Percentiles rank a stretch among this genome's conserved stretches.
These are phyloP conservation scores for Mormyrus lacerda DNA, from an alignment of 2,113 vertebrate species.

Conservation along the genomic window DNA sequence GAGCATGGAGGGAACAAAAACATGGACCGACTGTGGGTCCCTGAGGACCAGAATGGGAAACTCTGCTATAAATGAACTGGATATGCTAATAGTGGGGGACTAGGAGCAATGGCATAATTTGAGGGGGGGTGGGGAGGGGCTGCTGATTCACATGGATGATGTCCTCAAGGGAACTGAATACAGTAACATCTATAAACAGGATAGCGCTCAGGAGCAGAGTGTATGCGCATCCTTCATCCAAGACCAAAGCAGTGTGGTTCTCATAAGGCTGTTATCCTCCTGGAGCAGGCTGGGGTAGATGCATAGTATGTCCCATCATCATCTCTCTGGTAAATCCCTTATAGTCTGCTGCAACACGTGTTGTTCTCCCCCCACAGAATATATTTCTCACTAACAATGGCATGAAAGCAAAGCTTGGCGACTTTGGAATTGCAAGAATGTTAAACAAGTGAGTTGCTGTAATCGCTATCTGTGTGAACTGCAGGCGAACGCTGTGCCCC, in stretches of 20 bases:
- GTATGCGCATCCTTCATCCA: neutral
- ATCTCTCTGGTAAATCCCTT: neutral
- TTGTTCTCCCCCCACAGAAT: slow-evolving; percentile 65
- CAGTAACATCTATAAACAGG: neutral
- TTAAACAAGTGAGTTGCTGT: slow-evolving; percentile 74
- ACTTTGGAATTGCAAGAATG: slow-evolving; percentile 86
- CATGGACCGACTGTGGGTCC: neutral
- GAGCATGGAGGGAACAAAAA: neutral
- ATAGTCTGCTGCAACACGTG: slow-evolving; percentile 4
- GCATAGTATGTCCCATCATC: slow-evolving; percentile 15
- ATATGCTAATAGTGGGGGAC: neutral
- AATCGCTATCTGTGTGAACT: neutral
- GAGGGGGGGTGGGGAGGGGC: neutral
- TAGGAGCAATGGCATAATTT: neutral
- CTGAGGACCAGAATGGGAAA: neutral
- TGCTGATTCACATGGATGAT: neutral
- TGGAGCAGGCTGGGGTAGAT: neutral
- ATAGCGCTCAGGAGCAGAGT: neutral
- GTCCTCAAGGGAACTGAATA: neutral
- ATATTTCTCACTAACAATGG: slow-evolving; percentile 80
- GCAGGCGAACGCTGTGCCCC: neutral
- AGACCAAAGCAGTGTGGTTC: neutral
- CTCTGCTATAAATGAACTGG: neutral
- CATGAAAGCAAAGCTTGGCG: slow-evolving; percentile 78
- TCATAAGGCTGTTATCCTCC: neutral